Evolutionary conservation across 2,888 invertebrate genomes (phyloP), one percentile per base, ranked within the genome.

Genomic region (Melinaea menophilus): DNA sequence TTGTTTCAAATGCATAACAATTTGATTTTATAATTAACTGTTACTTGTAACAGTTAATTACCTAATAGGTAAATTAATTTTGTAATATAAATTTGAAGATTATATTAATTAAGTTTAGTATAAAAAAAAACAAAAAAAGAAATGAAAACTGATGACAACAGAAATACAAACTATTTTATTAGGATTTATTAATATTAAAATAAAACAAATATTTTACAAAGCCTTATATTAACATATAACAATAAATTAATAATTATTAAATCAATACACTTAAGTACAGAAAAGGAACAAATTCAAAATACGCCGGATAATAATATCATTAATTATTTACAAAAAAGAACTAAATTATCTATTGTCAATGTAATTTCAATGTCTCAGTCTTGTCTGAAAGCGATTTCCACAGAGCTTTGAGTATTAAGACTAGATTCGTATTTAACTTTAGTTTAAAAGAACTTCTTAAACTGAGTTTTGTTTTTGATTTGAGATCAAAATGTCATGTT

Each of bases 221-320:
- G 71, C 73, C 76, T 75, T 75, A 75, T 76, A 86, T 85, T 77
- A 87, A 86, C 85, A 89, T 82, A 72, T 80, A 86, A 86, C 86
- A 88, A 88, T 88, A 86, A 86, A 83, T 84, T 85, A 37, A 37
- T 37, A 37, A 77, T 64, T 58, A 69, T 69, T 74, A 75, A 73
- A 74, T 75, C 69, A 72, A 80, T 74, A 84, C 74, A 78, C 73
- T 78, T 85, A 84, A 82, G 81, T 85, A 85, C 81, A 79, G 70
- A 75, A 80, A 84, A 86, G 87, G 88, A 87, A 88, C 87, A 81
- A 82, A 74, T 63, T 71, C 56, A 63, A 70, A 67, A 63, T 72
- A 73, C 69, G 68, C 68, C 63, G 64, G 69, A 68, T 61, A 66
- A 67, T 64, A 68, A 51, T 66, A 48, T 59, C 64, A 61, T 55